phyloP scores from a whole-genome alignment of 2,113 vertebrate species.

The Cettia cetti region DNA sequence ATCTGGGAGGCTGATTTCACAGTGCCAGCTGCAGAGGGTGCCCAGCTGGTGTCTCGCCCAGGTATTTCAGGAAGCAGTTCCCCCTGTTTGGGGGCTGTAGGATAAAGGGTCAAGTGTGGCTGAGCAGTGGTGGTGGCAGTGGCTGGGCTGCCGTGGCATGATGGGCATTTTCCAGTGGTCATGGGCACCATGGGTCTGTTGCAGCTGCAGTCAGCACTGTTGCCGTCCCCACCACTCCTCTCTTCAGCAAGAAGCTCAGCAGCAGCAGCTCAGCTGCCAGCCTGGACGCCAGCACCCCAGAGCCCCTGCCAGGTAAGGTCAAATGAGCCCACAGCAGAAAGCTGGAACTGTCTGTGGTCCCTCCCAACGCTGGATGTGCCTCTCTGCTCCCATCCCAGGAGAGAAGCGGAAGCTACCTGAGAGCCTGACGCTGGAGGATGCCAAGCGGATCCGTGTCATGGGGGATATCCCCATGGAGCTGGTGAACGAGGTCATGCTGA shows the following conservation, averaged over 20 bases:
- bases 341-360: not conserved
- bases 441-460: conserved; percentile 95
- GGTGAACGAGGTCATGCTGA: conserved; percentile 98
- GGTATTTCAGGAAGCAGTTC: conserved; percentile 67
- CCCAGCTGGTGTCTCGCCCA: conserved; percentile 88
- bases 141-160: rapidly evolving
- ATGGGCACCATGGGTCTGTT: not conserved
- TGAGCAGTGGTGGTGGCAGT: not conserved
- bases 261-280: conserved; percentile 73
- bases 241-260: conserved; percentile 85
- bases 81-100: not conserved
- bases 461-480: conserved; percentile 99
- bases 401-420: conserved; percentile 95
- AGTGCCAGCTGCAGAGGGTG: conserved; percentile 84
- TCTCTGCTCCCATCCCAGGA: conserved; percentile 62
- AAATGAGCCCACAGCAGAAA: rapidly evolving
- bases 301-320: conserved; percentile 83
- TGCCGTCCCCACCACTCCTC: conserved; percentile 78
- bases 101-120: not conserved
- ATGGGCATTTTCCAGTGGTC: rapidly evolving
- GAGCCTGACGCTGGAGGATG: conserved; percentile 92
- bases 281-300: conserved; percentile 76
- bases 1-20: conserved; percentile 98
- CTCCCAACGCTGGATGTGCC: rapidly evolving
- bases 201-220: conserved; percentile 80